phyloP scores from a whole-genome alignment of 2,113 vertebrate genomes.

The Pachyramphus minor region DNA sequence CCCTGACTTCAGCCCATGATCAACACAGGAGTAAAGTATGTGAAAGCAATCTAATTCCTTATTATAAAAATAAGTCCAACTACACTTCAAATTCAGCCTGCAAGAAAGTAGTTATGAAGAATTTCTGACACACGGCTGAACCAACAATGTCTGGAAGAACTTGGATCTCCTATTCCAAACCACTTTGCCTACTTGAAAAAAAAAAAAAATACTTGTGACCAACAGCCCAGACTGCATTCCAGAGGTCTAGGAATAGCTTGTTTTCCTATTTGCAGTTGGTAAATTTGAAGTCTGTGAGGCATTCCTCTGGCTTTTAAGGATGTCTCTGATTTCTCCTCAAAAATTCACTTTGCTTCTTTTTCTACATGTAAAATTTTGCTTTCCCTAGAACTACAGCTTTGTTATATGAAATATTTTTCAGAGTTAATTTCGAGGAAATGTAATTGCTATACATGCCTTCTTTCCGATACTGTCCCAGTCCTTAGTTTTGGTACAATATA shows the following conservation, averaged over 20 bases:
- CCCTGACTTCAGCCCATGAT: slow-evolving; percentile 34
- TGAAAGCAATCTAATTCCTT: background rate
- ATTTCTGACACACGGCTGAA: slow-evolving; percentile 56
- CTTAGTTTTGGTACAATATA: background rate
- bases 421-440: background rate
- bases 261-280: slow-evolving; percentile 63
- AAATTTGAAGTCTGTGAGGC: slow-evolving; percentile 53
- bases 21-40: background rate
- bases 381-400: background rate
- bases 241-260: slow-evolving; percentile 69
- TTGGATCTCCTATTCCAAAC: slow-evolving; percentile 26
- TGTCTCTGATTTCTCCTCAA: slow-evolving; percentile 43
- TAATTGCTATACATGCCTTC: background rate
- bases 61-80: slow-evolving; percentile 33
- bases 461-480: background rate
- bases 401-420: background rate
- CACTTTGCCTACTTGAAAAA: slow-evolving; percentile 41
- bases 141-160: slow-evolving; percentile 62
- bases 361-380: background rate
- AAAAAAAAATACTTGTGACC: slow-evolving; percentile 35
- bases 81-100: slow-evolving; percentile 20
- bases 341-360: slow-evolving; percentile 45
- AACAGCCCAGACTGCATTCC: slow-evolving; percentile 63
- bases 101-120: slow-evolving; percentile 25
- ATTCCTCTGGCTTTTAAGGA: slow-evolving; percentile 55